Base-by-base conservation (phyloP, 92 coral and sea anemone species). In the Micromussa lordhowensis region DNA sequence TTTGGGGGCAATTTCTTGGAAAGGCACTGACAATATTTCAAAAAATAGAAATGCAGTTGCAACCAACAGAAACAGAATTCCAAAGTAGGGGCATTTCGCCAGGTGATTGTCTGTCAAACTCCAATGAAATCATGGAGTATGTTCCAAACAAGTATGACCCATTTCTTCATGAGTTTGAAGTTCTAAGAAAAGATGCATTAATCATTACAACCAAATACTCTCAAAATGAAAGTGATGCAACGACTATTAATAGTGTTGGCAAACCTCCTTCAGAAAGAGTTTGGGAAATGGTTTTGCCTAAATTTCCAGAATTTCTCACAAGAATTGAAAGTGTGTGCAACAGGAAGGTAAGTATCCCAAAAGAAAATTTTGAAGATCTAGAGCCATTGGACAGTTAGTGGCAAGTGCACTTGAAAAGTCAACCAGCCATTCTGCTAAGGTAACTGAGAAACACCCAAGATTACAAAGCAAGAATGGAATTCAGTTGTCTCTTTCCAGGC, bases 1-100 rank as follows among this genome's bases (percentile, higher is more conserved):
- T 86, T 66, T 86, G 75, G 90, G 69, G 90, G 83, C 90, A 86
- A 58, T 78, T 79, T 78, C 90, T 86, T 86, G 85, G 77, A 44
- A 68, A 86, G 69, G 78, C 90, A 30, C 77, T 86, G 83, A 78
- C 64, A 76, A 76, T 86, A 76, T 86, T 86, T 78, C 74, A 4
- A 68, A 78, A 86, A 28, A 40, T 76, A 24, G 17, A 68, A 59
- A 72, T 31, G 61, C 22, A 86, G 15, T 24, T 72, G 61, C 85
- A 79, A 86, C 72, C 53, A 57, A 36, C 22, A 58, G 83, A 28
- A 44, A 31, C 58, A 61, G 83, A 66, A 44, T 44, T 7, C 51
- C 51, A 44, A 44, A 44, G 51, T 44, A 44, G 51, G 10, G 51
- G 12, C 19, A 30, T 58, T 0, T 5, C 64, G 19, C 64, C 64